phyloP scores from a whole-genome alignment of 1,140 invertebrate genomes.

The Anastatus disparis region DNA sequence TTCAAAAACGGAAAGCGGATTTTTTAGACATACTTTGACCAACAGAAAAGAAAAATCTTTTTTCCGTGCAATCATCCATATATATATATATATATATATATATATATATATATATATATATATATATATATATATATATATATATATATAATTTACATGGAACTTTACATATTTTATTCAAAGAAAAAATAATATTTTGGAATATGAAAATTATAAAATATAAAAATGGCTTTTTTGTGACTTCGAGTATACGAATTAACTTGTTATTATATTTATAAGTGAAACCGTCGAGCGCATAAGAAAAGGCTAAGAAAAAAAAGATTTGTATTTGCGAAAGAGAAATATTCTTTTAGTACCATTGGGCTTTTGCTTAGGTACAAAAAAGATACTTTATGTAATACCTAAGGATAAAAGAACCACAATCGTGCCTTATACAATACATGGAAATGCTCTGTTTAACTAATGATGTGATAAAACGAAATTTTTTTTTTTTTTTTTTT shows the following conservation, averaged over 20 bases:
- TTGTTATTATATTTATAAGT: conserved; percentile 58
- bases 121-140: too few relatives aligned
- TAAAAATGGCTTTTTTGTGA: conserved; percentile 17
- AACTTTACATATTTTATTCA: conserved; percentile 10
- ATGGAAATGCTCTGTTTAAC: conserved; percentile 15
- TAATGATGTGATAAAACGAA: conserved; percentile 36
- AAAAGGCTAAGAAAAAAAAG: conserved; percentile 4
- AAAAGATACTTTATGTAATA: conserved; percentile 9
- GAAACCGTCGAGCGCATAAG: conserved; percentile 33
- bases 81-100: too few relatives aligned
- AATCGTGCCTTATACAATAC: conserved; percentile 35
- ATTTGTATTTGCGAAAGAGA: background rate
- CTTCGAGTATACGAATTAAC: conserved; percentile 32
- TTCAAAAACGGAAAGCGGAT: background rate
- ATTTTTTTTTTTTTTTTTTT: conserved; percentile 20
- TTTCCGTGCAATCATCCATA: conserved; percentile 35
- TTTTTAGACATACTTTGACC: background rate
- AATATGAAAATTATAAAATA: background rate
- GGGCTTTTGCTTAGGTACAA: conserved; percentile 22
- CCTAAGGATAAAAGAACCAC: conserved; percentile 9
- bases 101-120: too few relatives aligned
- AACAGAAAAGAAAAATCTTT: background rate
- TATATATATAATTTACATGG: conserved; percentile 31
- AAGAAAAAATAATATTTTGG: too few relatives aligned
- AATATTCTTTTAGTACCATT: conserved; percentile 13